These are phyloP conservation scores for Phyllotis vaccarum DNA, from an alignment of 2,797 vertebrate genomes.

Conservation along the genomic window DNA sequence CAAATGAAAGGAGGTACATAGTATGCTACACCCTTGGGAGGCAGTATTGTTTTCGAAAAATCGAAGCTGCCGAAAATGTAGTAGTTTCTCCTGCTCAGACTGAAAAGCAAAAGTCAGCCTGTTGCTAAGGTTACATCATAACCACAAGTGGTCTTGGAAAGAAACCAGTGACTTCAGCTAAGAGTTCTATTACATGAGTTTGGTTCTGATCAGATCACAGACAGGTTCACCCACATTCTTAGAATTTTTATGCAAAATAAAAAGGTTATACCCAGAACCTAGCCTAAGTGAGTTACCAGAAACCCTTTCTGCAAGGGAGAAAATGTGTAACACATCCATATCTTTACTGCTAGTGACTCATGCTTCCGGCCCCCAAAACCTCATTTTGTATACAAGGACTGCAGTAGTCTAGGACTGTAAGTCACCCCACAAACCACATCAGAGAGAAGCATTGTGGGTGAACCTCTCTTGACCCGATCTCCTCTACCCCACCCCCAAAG, in stretches of 20 bases:
- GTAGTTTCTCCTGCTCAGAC: conserved; percentile 8
- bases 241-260: conserved; percentile 78
- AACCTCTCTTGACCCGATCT: conserved; percentile 77
- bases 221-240: conserved; percentile 82
- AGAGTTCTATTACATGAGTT: conserved; percentile 64
- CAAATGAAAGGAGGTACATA: neutral
- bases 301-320: conserved; percentile 64
- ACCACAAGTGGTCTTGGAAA: conserved; percentile 15
- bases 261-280: conserved; percentile 74
- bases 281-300: conserved; percentile 82
- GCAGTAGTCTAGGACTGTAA: conserved; percentile 82
- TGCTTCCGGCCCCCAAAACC: conserved; percentile 78
- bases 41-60: conserved; percentile 38
- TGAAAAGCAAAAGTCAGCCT: conserved; percentile 27
- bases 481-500: conserved; percentile 70
- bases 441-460: conserved; percentile 78
- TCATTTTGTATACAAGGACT: conserved; percentile 81
- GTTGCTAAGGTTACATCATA: neutral
- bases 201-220: conserved; percentile 74
- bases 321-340: conserved; percentile 82
- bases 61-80: conserved; percentile 13
- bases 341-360: conserved; percentile 87
- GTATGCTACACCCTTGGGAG: neutral
- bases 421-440: conserved; percentile 85
- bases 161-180: neutral